Base-by-base conservation (phyloP, 1,140 invertebrate species). In the Tetramorium alpestre region DNA sequence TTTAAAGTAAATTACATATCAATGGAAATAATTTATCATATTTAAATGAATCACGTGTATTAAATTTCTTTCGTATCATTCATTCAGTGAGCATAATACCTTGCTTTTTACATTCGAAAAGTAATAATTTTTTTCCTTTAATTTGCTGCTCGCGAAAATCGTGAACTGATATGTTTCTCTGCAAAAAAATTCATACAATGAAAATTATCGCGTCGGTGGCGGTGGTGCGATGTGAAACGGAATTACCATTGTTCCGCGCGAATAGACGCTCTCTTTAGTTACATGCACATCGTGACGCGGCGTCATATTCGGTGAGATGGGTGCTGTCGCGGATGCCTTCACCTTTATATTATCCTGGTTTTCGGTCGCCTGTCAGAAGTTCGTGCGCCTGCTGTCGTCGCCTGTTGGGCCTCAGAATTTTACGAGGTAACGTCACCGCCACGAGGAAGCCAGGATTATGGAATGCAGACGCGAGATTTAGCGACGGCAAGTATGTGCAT, bases 381-480 rank as follows among this genome's bases (percentile, higher is more conserved):
- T 89, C 60, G 77, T 47, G 49, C 51, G 49, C 44, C 62, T n/a
- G 81, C 87, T 89, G 87, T 89, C 87, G 81, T 73, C 86, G 64
- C 49, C 86, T n/a, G 54, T 54, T 49, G 72, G 84, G 87, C 87
- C 84, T 72, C 87, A 72, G 76, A 89, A 89, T 89, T 88, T 89
- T 89, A 89, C 47, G 87, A 86, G 88, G 82, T 47, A 76, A 88
- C 67, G 87, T 89, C 73, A 80, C 82, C 64, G 65, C 58, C 56
- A 70, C 58, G 67, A 56, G 56, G 85, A 76, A 84, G 80, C 69
- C 85, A n/a, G 70, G 82, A 88, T 89, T 86, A 86, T 75, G 87
- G 87, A 88, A 88, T 81, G 88, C 85, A 85, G 82, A 81, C 75
- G 81, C 75, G 84, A 77, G 88, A 80, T 85, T 86, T 72, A 75